These are phyloP conservation scores for Desmodus rotundus DNA, from an alignment of 2,113 vertebrate species.

Conservation along the genomic window DNA sequence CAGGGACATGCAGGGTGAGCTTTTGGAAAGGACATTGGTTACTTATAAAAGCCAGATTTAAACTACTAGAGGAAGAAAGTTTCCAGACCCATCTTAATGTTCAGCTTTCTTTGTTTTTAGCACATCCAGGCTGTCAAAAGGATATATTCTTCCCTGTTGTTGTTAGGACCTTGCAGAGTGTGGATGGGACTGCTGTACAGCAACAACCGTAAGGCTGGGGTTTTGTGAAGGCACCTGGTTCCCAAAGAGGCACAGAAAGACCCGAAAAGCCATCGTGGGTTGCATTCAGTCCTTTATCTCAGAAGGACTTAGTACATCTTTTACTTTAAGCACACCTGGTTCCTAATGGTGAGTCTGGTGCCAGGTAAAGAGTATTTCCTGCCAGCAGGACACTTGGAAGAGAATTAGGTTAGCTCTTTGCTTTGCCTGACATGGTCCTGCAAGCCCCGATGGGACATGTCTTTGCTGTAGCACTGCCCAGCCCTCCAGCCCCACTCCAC, in stretches of 20 bases:
- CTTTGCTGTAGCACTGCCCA: background rate
- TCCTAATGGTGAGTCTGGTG: background rate
- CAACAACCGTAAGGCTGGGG: background rate
- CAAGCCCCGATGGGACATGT: fast-evolving
- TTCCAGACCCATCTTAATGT: background rate
- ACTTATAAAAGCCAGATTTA: background rate
- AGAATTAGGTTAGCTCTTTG: background rate
- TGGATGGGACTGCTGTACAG: background rate
- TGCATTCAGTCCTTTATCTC: background rate
- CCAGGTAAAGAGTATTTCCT: background rate
- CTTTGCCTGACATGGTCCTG: background rate
- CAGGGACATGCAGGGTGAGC: background rate
- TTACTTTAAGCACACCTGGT: background rate
- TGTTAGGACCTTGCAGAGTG: background rate
- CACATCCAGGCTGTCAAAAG: background rate
- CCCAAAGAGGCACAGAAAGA: background rate
- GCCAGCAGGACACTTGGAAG: background rate
- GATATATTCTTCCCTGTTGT: background rate
- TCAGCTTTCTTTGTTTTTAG: background rate
- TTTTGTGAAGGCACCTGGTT: background rate
- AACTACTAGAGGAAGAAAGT: background rate
- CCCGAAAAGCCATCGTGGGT: background rate
- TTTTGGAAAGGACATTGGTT: background rate
- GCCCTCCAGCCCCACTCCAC: too few relatives aligned
- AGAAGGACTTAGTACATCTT: background rate